Base-by-base conservation (phyloP, 2,113 vertebrate genomes). In the Carettochelys insculpta region DNA sequence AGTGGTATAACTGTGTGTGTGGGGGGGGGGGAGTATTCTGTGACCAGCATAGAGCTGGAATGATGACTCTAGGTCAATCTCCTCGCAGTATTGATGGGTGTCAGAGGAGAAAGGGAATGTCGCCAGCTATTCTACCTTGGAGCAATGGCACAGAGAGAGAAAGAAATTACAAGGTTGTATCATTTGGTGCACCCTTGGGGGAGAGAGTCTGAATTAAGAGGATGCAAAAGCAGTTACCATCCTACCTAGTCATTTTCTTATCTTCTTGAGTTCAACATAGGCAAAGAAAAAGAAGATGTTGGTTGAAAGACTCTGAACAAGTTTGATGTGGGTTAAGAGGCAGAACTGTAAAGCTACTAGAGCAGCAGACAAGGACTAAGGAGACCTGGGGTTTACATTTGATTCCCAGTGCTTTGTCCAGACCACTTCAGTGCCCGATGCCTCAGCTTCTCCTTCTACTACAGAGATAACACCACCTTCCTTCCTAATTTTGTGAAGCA, bases 91-190 rank as follows among this genome's bases (percentile, higher is more conserved):
- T 7, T 4, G 56, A 56, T 78, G 0, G 2, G 31, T 17, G 31
- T 77, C 0, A 0, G 48, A 0, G n/a, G 83, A 27, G 38, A 52
- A 45, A 65, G 58, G 34, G 58, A 85, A 6, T 1, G 1, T n/a
- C 34, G 3, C 24, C 24, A 73, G 38, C 38, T 73, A 25, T 73
- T 73, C 24, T 73, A 25, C 38, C 12, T 22, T 43, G 38, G 68
- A 41, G 11, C 38, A 73, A 13, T 73, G 38, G 41, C 38, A 19
- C 22, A 43, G 10, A 41, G 38, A 73, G 5, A 41, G 65, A 43
- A 20, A 73, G n/a, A n/a, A n/a, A n/a, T 43, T 43, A 73, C 68
- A 73, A 0, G 0, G 0, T 0, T 43, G 85, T 10, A 7, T 52
- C 43, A 11, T 3, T 68, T 52, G 48, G 7, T 27, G 48, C 24